phyloP scores from a whole-genome alignment of 2,113 vertebrate genomes.

The Gavia stellata region DNA sequence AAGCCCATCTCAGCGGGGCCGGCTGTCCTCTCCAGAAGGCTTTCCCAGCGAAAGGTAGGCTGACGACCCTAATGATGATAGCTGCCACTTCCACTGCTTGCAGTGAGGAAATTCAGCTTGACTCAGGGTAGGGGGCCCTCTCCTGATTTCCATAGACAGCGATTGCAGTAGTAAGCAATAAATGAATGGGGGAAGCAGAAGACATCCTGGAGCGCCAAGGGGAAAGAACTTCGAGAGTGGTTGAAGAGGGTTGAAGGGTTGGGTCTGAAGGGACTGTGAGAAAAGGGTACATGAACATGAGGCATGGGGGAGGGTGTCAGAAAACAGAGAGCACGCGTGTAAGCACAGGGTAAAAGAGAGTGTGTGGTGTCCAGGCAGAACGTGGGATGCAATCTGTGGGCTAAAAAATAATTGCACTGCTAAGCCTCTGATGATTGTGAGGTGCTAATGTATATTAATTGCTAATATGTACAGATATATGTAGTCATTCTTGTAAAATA shows the following conservation, averaged over 20 bases:
- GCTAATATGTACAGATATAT: background rate
- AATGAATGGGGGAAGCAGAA: background rate
- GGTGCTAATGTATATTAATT: background rate
- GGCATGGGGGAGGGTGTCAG: background rate
- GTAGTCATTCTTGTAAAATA: background rate
- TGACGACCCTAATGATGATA: background rate
- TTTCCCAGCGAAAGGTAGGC: background rate
- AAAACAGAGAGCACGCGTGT: background rate
- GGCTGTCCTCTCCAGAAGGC: background rate
- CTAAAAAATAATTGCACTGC: background rate
- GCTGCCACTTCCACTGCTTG: background rate
- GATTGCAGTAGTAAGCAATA: background rate
- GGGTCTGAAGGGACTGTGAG: background rate
- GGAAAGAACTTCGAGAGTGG: background rate
- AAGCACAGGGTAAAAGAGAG: background rate
- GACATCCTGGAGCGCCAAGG: background rate
- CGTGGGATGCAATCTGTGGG: background rate
- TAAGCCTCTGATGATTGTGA: background rate
- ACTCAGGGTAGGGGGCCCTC: background rate
- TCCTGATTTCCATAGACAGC: background rate
- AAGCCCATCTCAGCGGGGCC: background rate
- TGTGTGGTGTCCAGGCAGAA: background rate
- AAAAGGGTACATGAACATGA: background rate
- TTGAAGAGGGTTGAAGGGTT: background rate
- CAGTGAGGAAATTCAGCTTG: constrained; percentile 13